Conservation (phyloP, 2,797 vertebrate genomes). For the Neostethus bicornis region DNA sequence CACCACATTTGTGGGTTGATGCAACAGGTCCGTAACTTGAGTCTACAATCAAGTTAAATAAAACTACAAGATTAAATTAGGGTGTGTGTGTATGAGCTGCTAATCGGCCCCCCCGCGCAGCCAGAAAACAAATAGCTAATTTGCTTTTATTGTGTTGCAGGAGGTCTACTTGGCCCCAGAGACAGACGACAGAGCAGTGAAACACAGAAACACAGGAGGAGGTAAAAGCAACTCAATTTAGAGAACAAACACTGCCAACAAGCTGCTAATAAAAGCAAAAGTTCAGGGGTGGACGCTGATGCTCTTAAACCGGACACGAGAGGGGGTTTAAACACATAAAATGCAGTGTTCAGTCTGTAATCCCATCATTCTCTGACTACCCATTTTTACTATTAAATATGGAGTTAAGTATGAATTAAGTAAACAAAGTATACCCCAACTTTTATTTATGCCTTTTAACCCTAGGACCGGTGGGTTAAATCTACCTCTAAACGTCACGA, state of each 20-base stretch:
- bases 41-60: conserved; percentile 31
- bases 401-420: too few species aligned
- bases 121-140: conserved; percentile 57
- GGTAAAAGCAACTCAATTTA: conserved; percentile 34
- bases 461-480: too few species aligned
- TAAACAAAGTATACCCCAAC: too few species aligned
- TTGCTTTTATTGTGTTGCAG: conserved; percentile 59
- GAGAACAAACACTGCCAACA: conserved; percentile 25
- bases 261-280: conserved; percentile 5
- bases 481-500: too few species aligned
- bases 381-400: too few species aligned
- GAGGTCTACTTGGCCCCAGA: conserved; percentile 50
- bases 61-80: conserved; percentile 43
- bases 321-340: not conserved
- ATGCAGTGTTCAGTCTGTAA: too few species aligned
- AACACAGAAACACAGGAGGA: conserved; percentile 55
- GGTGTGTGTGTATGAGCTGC: conserved; percentile 20
- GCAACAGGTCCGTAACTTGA: conserved; percentile 42
- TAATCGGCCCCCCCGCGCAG: conserved; percentile 14
- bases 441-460: too few species aligned
- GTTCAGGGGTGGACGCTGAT: not conserved
- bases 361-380: too few species aligned
- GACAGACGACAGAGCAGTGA: conserved; percentile 46
- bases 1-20: conserved; percentile 5
- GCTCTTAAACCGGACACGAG: not conserved